Base-by-base conservation (phyloP, 1,140 invertebrate species). In the Lordiphosa stackelbergi region DNA sequence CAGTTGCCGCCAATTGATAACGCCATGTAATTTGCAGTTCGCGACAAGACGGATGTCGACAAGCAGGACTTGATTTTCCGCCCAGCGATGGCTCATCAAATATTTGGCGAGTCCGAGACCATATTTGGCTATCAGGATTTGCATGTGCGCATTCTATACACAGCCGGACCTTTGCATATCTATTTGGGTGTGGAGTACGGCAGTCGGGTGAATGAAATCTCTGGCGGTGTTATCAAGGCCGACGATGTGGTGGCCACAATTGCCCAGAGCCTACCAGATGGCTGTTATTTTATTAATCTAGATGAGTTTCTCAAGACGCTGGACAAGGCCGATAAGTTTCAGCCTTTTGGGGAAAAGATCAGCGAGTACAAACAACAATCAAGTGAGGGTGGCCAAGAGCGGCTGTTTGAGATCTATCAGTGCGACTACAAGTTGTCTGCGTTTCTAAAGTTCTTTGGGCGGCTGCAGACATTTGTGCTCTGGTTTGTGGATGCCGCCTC, bases 401-500 rank as follows among this genome's bases (percentile, higher is more conserved):
- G 91, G 34, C 89, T 90, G 9, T 98, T 95, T 89, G 95, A 96
- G 89, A 91, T 98, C 8, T 97, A 95, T 75, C 91, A 91, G 73
- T 91, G 92, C 75, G 92, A 95, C 72, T 91, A 91, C 60, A 90
- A 89, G 10, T 90, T 90, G 38, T 91, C 92, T 16, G 92, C 93
- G 9, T 98, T 98, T 78, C 84, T 91, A 22, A 90, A 92, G 10
- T 98, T 94, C 86, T 95, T 98, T 85, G 88, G 93, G 66, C 91
- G 94, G 55, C 89, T 99, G 54, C 96, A 98, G 89, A 96, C 95
- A 5, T 97, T 98, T 85, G 89, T 98, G 8, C 87, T 98, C 51
- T 99, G 96, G 94, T 99, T 94, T 85, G 95, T 99, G 73, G 97
- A 99, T 91, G 97, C 95, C 4, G 94, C 94, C 8, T 94, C 92